Evolutionary conservation across 2,113 vertebrate species (phyloP).

Genomic region (Emydocephalus ijimae): DNA sequence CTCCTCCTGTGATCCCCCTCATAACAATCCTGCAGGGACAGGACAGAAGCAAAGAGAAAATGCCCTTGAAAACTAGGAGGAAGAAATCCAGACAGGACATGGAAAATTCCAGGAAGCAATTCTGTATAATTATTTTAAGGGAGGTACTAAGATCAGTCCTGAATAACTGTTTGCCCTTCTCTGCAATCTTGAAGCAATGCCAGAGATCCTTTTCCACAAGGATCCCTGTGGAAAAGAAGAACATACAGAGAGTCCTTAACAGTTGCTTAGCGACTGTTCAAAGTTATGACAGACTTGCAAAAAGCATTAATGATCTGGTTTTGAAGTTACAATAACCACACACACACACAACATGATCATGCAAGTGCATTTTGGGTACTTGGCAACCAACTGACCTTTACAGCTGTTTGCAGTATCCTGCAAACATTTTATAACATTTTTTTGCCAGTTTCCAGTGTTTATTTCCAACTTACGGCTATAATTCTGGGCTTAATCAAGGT

Average conservation of each 20-base stretch:
- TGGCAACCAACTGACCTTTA: background rate
- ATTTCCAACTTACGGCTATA: background rate
- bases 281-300: background rate
- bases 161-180: background rate
- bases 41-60: background rate
- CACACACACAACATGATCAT: background rate
- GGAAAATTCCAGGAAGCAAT: background rate
- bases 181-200: background rate
- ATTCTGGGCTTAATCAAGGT: background rate
- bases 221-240: background rate
- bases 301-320: background rate
- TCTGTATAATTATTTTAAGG: background rate
- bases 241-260: background rate
- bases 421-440: background rate
- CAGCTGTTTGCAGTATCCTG: background rate
- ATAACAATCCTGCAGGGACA: background rate
- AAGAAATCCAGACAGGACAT: background rate
- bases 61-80: background rate
- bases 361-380: background rate
- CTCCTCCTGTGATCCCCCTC: background rate
- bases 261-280: background rate
- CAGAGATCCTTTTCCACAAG: background rate
- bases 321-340: background rate
- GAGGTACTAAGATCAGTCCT: background rate
- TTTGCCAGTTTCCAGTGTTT: background rate